Percentiles rank a stretch among this genome's conserved stretches.
Evolutionary conservation across 2,113 vertebrate genomes (phyloP).

Genomic region (Microcebus jonahi): DNA sequence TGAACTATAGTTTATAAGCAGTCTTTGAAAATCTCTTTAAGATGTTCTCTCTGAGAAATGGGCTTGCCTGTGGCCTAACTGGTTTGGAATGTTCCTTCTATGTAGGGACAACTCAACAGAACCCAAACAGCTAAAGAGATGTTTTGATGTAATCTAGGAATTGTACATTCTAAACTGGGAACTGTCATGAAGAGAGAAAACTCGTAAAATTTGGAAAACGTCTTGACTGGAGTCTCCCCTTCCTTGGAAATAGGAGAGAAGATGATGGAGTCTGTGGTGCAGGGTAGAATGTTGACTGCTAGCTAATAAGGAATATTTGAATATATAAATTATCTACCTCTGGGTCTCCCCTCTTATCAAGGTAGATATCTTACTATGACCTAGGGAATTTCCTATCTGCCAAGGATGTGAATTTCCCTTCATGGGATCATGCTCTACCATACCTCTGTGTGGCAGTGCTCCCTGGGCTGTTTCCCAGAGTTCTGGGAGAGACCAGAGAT

Average conservation of each 20-base stretch:
- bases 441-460: background rate
- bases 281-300: background rate
- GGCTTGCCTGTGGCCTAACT: constrained; percentile 33
- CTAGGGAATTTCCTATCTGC: background rate
- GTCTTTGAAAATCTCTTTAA: constrained; percentile 37
- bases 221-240: background rate
- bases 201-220: constrained; percentile 12
- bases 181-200: constrained; percentile 24
- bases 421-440: background rate
- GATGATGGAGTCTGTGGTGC: background rate
- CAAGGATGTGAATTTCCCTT: constrained; percentile 19
- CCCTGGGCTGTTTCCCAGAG: background rate
- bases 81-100: constrained; percentile 63
- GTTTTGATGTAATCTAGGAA: constrained; percentile 52
- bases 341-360: background rate
- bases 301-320: constrained; percentile 9
- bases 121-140: constrained; percentile 55
- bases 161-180: constrained; percentile 14
- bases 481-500: constrained; percentile 45
- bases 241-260: background rate
- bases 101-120: constrained; percentile 41
- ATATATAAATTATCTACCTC: constrained; percentile 31
- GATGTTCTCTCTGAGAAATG: constrained; percentile 15
- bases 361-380: background rate
- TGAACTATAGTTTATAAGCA: background rate